These are phyloP conservation scores for Pheosia tremula DNA, from an alignment of 2,888 invertebrate genomes.

Conservation along the genomic window DNA sequence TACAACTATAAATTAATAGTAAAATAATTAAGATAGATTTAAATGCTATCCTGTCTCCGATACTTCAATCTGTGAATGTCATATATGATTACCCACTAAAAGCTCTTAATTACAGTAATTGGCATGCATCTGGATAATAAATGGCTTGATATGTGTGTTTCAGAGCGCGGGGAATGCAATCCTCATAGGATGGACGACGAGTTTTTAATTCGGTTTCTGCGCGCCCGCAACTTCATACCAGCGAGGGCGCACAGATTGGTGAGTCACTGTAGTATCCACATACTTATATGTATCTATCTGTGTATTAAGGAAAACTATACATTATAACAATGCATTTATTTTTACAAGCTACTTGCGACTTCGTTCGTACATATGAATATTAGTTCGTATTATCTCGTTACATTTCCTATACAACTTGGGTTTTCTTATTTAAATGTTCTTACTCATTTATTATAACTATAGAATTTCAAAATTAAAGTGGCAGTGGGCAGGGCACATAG, in stretches of 20 bases:
- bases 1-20: too few species aligned
- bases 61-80: neutral
- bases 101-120: neutral
- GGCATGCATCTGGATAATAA: neutral
- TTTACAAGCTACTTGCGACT: too few species aligned
- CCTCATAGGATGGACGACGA: conserved; percentile 91
- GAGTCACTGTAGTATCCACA: neutral
- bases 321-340: too few species aligned
- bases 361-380: too few species aligned
- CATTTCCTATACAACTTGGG: too few species aligned
- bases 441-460: too few species aligned
- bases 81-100: neutral
- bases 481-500: too few species aligned
- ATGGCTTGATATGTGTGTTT: conserved; percentile 41
- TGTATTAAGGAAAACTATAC: too few species aligned
- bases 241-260: conserved; percentile 91
- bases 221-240: conserved; percentile 89
- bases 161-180: conserved; percentile 90
- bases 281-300: neutral
- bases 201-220: conserved; percentile 89
- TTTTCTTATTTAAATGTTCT: too few species aligned
- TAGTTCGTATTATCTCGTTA: too few species aligned
- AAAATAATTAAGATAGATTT: neutral
- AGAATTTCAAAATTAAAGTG: too few species aligned
- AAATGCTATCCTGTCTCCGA: neutral